Percentiles rank a stretch among this genome's conserved stretches.
These are phyloP conservation scores for Meloidogyne exigua DNA, from an alignment of 1,140 invertebrate genomes.

Conservation along the genomic window DNA sequence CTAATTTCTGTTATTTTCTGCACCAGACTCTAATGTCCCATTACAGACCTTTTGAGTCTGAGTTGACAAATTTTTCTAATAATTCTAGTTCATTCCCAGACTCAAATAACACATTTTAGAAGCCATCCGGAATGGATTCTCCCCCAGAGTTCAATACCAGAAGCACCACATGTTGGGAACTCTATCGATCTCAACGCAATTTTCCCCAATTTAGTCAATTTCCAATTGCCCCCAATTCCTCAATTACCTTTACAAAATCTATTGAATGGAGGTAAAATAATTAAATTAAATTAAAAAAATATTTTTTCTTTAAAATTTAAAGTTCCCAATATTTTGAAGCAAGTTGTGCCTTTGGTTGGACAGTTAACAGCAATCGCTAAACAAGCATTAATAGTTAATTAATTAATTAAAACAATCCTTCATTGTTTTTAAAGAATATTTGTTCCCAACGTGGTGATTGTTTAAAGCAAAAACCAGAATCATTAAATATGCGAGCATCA, in stretches of 20 bases:
- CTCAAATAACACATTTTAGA: not conserved
- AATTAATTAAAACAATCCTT: too few species aligned
- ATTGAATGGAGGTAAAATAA: conserved; percentile 25
- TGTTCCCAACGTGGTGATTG: conserved; percentile 19
- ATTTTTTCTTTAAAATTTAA: not conserved
- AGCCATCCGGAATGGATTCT: not conserved
- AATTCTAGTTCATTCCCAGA: too few species aligned
- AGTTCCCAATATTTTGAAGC: conserved; percentile 2
- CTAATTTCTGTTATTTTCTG: too few species aligned
- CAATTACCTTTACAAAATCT: conserved; percentile 27
- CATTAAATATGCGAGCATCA: conserved; percentile 32
- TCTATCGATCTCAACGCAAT: not conserved
- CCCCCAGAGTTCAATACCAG: not conserved
- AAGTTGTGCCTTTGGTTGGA: conserved; percentile 14
- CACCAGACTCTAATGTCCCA: too few species aligned
- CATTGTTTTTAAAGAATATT: conserved; percentile 19
- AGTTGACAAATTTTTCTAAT: too few species aligned
- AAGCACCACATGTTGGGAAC: not conserved
- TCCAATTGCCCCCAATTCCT: conserved; percentile 39
- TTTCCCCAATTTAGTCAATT: conserved; percentile 24
- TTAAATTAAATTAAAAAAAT: not conserved
- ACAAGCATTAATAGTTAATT: conserved; percentile 23
- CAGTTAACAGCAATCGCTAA: conserved; percentile 22
- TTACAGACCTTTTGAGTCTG: too few species aligned
- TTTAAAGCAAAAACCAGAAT: conserved; percentile 33